Evolutionary conservation across 2,888 invertebrate species (phyloP), one percentile per base, ranked within the genome.

Genomic region (Aelia acuminata): DNA sequence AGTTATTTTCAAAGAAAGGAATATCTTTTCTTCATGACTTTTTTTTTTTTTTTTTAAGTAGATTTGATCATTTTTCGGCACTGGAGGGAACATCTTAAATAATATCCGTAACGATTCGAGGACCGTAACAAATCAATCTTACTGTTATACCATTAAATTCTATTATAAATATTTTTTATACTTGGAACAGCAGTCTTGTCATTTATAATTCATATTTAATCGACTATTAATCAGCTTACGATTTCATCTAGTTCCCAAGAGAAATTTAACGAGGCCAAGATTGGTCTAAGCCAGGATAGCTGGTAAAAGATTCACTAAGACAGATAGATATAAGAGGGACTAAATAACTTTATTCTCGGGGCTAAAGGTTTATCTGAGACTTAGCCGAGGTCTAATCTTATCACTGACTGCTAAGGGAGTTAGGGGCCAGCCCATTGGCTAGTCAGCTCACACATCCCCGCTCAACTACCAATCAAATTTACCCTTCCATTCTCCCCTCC

Each of bases 381-480:
- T 70, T 70, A 43, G 43, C 80, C 10, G 80, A 80, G 80, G 35
- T 35, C 80, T 80, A 47, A 80, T 80, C 80, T 70, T 70, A 70
- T 70, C 63, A 70, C 63, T 70, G 63, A 35, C 63, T 70, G 63
- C 63, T 70, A 70, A 80, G 43, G 39, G 80, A 80, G 80, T 80
- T 80, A 80, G 80, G 80, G 80, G 80, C 22, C 43, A 10, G 43
- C 11, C 39, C 80, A 80, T 80, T 80, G 80, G 80, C 80, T 47
- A 80, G 80, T 80, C 80, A 80, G 80, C 80, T 47, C 80, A 80
- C 80, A 47, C 80, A 39, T n/a, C 80, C 80, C 43, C 80, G 43
- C 80, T 80, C 80, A 47, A 80, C 80, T 39, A 80, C 80, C 80
- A 80, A 80, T 80, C 80, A 80, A 80, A 80, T 80, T 80, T 80